Evolutionary conservation across 64 coral and sea anemone genomes (phyloP), one percentile per base, ranked within the genome.

Genomic region (Platygyra sinensis): DNA sequence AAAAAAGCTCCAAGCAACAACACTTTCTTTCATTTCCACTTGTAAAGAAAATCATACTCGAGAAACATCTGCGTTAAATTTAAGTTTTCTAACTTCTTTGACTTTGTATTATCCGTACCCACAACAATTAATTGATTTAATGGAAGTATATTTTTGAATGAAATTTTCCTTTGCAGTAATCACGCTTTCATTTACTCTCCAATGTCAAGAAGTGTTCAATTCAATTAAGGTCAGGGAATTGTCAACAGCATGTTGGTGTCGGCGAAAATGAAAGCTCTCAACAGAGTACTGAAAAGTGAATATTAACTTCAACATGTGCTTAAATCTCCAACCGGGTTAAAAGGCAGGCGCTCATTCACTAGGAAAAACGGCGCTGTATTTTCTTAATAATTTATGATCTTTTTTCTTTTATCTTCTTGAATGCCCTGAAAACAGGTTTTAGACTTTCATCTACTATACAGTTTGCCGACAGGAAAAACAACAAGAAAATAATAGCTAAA

Each of bases 401-500:
- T 79, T 69, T 27, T 79, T 77, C 17, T 42, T 75, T 20, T 75
- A 42, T 75, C 31, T 55, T 11, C 7, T 22, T 54, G 76, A 55
- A 29, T 28, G 76, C 10, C 4, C 27, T 14, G 10, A 27, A 55
- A 25, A 79, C 55, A 28, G 19, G 24, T 54, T 79, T 46, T 79
- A 18, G 15, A 28, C 2, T 30, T 16, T 46, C 51, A 57, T 57
- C 19, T 54, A 52, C 76, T 55, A 52, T 57, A 57, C 20, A 79
- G 76, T 79, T 79, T 55, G 49, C 49, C 76, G 51, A 57, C 76
- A 55, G 50, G 76, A 54, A 79, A 79, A 27, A 52, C 49, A 79
- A 55, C 22, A 30, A 25, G 51, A 55, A 9, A 79, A 25, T 79
- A 28, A 52, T 57, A 28, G 13, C 49, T 30, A 2, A 57, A 10